phyloP scores from a whole-genome alignment of 2,888 invertebrate genomes.

The Agapostemon virescens region DNA sequence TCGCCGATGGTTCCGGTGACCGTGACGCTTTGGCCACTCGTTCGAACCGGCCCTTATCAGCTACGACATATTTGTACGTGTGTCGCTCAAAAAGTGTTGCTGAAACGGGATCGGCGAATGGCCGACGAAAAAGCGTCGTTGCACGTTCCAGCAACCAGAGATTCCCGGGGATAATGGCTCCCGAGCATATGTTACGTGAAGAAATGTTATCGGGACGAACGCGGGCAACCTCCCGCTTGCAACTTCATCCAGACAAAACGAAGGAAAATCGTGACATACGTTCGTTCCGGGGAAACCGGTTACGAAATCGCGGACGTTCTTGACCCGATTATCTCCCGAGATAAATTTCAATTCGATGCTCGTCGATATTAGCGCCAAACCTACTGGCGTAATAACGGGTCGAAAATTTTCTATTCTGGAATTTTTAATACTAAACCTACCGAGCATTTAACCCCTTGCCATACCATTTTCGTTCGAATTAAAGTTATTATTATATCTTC shows the following conservation, averaged over 20 bases:
- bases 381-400: no score
- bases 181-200: slow-evolving; percentile 5
- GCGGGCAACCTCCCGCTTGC: not conserved
- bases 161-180: not conserved
- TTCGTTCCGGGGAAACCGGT: not conserved
- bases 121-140: slow-evolving; percentile 17
- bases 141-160: not conserved
- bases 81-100: slow-evolving; percentile 46
- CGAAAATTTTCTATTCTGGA: no score
- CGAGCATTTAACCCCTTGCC: no score
- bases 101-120: slow-evolving; percentile 35
- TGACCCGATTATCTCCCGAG: not conserved
- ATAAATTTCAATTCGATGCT: not conserved
- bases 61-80: slow-evolving; percentile 37
- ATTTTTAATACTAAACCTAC: no score
- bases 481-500: no score
- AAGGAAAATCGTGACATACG: not conserved
- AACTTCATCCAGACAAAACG: slow-evolving; percentile 3
- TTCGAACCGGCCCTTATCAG: slow-evolving; percentile 55
- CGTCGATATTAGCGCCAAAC: not conserved
- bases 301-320: not conserved
- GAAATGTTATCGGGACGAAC: not conserved
- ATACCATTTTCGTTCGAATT: no score
- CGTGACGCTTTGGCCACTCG: slow-evolving; percentile 47
- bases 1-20: slow-evolving; percentile 58